Conservation (phyloP, 2,797 vertebrate species). For the Enteromius trimaculatus region DNA sequence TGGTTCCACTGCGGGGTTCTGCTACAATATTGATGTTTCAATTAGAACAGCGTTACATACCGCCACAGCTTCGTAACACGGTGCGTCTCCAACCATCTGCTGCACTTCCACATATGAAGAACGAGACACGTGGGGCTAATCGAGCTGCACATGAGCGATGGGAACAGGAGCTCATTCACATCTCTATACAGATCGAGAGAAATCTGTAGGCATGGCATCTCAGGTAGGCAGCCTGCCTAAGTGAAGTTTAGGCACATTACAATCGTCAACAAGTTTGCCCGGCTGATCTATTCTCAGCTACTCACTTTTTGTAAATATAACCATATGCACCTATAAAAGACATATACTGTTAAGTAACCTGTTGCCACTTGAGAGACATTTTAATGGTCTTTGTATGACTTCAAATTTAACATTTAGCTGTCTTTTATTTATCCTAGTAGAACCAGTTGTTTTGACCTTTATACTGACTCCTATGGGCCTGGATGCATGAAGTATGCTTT, state of each 20-base stretch:
- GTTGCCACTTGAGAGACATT: neutral
- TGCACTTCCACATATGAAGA: constrained; percentile 78
- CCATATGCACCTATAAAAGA: neutral
- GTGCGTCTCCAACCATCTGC: constrained; percentile 81
- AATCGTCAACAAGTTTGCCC: neutral
- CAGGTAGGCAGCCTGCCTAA: constrained; percentile 1
- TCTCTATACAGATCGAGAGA: constrained; percentile 69
- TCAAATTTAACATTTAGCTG: neutral
- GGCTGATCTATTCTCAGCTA: neutral
- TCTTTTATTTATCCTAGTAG: neutral
- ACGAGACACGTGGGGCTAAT: constrained; percentile 82
- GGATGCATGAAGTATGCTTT: neutral
- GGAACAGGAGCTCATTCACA: constrained; percentile 64
- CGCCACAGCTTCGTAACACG: constrained; percentile 75
- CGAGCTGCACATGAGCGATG: constrained; percentile 80
- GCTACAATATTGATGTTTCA: constrained; percentile 82
- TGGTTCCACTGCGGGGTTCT: constrained; percentile 40
- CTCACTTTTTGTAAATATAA: neutral
- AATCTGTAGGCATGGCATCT: neutral
- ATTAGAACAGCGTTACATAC: constrained; percentile 80
- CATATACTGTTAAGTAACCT: neutral
- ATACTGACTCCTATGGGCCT: neutral
- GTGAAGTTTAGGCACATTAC: neutral
- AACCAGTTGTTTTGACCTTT: neutral
- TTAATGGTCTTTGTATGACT: neutral